Percentiles rank a stretch among this genome's conserved stretches.
phyloP scores from a whole-genome alignment of 2,113 vertebrate genomes.

The Oncorhynchus clarkii region DNA sequence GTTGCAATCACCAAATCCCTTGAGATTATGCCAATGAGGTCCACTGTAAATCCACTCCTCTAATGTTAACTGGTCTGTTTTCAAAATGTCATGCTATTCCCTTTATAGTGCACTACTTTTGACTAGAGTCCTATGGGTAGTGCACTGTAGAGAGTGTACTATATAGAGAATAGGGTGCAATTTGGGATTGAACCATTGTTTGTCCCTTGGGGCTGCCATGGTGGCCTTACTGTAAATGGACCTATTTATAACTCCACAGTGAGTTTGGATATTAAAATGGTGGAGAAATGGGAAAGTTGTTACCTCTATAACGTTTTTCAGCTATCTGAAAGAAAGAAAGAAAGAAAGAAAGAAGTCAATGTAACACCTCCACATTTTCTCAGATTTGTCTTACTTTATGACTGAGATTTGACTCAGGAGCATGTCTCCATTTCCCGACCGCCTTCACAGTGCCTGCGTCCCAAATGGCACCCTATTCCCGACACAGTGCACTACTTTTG shows the following conservation, averaged over 20 bases:
- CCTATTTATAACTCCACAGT: not conserved
- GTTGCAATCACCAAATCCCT: slow-evolving; percentile 2
- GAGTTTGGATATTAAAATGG: not conserved
- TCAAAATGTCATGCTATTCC: not conserved
- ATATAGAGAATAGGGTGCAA: no score
- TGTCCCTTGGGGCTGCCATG: no score
- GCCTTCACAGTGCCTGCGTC: not conserved
- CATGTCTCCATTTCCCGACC: not conserved
- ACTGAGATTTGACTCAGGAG: not conserved
- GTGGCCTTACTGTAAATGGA: no score
- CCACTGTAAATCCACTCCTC: slow-evolving; percentile 1
- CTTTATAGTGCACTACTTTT: no score
- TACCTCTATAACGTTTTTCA: not conserved
- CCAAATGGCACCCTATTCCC: no score
- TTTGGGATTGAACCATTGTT: no score
- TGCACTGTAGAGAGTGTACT: no score
- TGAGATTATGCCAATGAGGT: slow-evolving; percentile 27
- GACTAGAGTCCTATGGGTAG: no score
- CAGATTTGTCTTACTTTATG: not conserved
- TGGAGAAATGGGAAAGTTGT: not conserved
- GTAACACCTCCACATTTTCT: not conserved
- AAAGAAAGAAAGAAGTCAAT: not conserved
- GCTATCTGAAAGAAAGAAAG: not conserved
- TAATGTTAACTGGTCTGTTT: slow-evolving; percentile 22
- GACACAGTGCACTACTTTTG: no score